Evolutionary conservation across 1,140 invertebrate genomes (phyloP), one percentile per base, ranked within the genome.

Genomic region (Capitella teleta): DNA sequence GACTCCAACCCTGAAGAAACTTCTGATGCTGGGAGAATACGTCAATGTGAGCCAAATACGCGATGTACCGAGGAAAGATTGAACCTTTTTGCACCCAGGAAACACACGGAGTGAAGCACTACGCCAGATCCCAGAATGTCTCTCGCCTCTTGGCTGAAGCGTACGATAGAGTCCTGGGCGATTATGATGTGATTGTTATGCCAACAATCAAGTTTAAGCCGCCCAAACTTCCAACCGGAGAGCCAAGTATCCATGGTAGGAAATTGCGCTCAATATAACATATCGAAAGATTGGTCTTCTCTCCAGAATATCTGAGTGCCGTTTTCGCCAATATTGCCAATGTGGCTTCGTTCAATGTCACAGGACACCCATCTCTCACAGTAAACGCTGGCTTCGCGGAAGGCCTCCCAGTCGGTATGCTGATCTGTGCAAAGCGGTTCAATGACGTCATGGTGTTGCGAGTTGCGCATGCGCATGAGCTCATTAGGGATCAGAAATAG

Each of bases 141-240:
- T 41, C 43, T 16, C 24, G 47, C 36, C 32, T 47, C n/a, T 28
- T 62, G 16, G 49, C 47, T 5, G 23, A 48, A 32, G 54, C 51
- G 3, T 62, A 61, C 37, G 54, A 62, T 28, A 49, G 51, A 18
- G 56, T 54, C 1, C 41, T 64, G 12, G 38, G 51, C 24, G 53
- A 53, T 37, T 60, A 57, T 52, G 62, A 64, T 40, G 59, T 59
- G 25, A 45, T 64, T 3, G 48, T 64, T 36, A 60, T 62, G 58
- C 63, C 63, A 30, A 66, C 63, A 0, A 23, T 62, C 10, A 54
- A 60, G 10, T 56, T 48, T 30, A 49, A 51, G 28, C 46, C 62
- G 21, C 23, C 52, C 0, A 53, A 55, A 37, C 48, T 64, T 6
- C 59, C 58, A 41, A 5, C 3, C 5, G 49, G 25, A 2, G 50